phyloP scores from a whole-genome alignment of 2,797 vertebrate species.

The Triplophysa bombifrons region DNA sequence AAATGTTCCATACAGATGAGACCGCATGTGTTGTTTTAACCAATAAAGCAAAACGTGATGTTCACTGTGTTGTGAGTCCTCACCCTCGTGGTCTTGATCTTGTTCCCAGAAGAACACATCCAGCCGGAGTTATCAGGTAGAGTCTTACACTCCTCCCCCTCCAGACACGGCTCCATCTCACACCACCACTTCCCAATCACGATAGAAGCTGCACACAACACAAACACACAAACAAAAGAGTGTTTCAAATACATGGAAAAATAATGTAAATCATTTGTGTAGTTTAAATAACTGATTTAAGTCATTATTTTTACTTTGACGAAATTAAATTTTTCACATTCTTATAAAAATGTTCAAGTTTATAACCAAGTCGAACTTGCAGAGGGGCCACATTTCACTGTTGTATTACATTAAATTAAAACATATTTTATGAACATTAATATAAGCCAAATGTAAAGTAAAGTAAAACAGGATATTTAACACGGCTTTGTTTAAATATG shows the following conservation, averaged over 20 bases:
- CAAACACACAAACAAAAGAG: constrained; percentile 26
- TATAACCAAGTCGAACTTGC: no score
- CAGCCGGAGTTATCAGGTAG: constrained; percentile 99
- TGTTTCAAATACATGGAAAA: constrained; percentile 18
- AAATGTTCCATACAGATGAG: no score
- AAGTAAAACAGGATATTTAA: background rate
- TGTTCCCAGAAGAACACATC: constrained; percentile 99
- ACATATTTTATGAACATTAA: no score
- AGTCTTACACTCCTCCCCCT: constrained; percentile 99
- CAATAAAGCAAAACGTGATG: background rate
- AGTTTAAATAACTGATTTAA: no score
- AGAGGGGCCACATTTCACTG: background rate
- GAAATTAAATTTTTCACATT: no score
- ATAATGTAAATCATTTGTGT: background rate
- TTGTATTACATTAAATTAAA: background rate
- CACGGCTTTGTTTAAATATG: background rate
- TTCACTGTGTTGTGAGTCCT: constrained; percentile 69
- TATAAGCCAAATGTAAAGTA: no score
- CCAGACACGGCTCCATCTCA: constrained; percentile 99
- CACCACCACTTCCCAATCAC: constrained; percentile 99
- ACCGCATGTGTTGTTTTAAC: background rate
- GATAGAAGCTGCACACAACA: constrained; percentile 68
- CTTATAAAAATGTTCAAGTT: no score
- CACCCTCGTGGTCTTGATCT: constrained; percentile 99
- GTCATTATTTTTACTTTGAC: no score